Evolutionary conservation across 2,888 invertebrate genomes (phyloP).

Genomic region (Sphecodes monilicornis): DNA sequence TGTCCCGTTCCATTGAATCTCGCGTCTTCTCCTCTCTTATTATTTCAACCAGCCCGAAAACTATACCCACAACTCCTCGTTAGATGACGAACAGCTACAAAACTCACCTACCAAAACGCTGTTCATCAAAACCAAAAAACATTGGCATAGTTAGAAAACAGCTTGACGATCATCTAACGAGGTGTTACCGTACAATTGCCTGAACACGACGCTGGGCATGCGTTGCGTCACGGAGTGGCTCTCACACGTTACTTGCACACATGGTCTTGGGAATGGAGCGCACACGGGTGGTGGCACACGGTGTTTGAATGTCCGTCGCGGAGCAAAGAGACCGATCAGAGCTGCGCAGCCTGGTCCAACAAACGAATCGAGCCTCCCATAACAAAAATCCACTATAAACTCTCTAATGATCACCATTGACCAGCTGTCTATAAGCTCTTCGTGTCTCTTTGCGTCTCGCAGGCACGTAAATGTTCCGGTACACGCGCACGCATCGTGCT

Average conservation of each 20-base stretch:
- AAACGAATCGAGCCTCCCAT: neutral
- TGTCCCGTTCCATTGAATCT: neutral
- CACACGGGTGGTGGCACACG: conserved; percentile 55
- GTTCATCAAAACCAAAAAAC: fast-evolving
- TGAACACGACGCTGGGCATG: conserved; percentile 54
- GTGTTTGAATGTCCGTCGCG: conserved; percentile 34
- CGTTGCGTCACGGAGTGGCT: conserved; percentile 28
- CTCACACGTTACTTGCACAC: conserved; percentile 62
- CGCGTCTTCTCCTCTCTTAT: neutral
- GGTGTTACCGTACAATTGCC: conserved; percentile 40
- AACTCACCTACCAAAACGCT: neutral
- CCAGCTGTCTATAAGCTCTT: neutral
- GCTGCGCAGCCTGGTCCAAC: too few relatives aligned
- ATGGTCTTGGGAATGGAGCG: conserved; percentile 58
- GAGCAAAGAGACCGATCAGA: conserved; percentile 36
- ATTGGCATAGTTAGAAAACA: neutral
- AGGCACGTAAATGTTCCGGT: conserved; percentile 47
- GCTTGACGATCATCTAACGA: neutral
- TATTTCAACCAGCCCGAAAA: conserved; percentile 3
- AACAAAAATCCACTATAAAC: neutral
- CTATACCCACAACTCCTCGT: neutral
- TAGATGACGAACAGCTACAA: neutral
- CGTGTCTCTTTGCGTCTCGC: conserved; percentile 11
- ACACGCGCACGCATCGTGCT: conserved; percentile 21
- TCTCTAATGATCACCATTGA: neutral